phyloP scores from a whole-genome alignment of 2,797 vertebrate genomes.

The Lindbergichthys nudifrons region DNA sequence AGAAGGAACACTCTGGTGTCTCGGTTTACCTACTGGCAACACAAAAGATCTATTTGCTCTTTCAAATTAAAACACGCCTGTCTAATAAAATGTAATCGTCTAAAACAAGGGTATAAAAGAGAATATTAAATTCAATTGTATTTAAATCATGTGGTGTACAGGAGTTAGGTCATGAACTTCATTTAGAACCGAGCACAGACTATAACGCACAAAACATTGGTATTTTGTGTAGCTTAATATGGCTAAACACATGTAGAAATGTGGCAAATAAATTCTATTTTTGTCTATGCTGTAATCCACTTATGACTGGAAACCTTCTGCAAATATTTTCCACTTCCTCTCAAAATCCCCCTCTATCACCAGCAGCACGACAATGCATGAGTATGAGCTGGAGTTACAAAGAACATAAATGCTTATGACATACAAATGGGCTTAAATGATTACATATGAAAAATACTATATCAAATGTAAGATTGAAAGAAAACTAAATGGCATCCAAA shows the following conservation, averaged over 20 bases:
- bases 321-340: slow-evolving; percentile 66
- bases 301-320: slow-evolving; percentile 53
- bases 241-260: slow-evolving; percentile 31
- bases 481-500: not conserved
- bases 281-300: slow-evolving; percentile 43
- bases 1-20: slow-evolving; percentile 23
- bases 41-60: slow-evolving; percentile 1
- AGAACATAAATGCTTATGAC: not conserved
- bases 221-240: slow-evolving; percentile 27
- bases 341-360: slow-evolving; percentile 24
- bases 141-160: slow-evolving; percentile 43
- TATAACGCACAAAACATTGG: slow-evolving; percentile 12
- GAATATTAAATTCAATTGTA: slow-evolving; percentile 27
- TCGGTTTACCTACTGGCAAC: slow-evolving; percentile 43
- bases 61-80: slow-evolving; percentile 19
- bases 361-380: slow-evolving; percentile 18
- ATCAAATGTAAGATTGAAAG: not conserved
- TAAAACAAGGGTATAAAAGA: slow-evolving; percentile 32
- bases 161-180: slow-evolving; percentile 31
- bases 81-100: slow-evolving; percentile 33
- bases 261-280: slow-evolving; percentile 47
- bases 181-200: slow-evolving; percentile 43
- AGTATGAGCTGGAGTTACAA: slow-evolving; percentile 22
- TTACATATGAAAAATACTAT: not conserved
- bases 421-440: not conserved